Evolutionary conservation across 2,888 invertebrate genomes (phyloP), one percentile per base, ranked within the genome.

Genomic region (Agriopis marginaria): DNA sequence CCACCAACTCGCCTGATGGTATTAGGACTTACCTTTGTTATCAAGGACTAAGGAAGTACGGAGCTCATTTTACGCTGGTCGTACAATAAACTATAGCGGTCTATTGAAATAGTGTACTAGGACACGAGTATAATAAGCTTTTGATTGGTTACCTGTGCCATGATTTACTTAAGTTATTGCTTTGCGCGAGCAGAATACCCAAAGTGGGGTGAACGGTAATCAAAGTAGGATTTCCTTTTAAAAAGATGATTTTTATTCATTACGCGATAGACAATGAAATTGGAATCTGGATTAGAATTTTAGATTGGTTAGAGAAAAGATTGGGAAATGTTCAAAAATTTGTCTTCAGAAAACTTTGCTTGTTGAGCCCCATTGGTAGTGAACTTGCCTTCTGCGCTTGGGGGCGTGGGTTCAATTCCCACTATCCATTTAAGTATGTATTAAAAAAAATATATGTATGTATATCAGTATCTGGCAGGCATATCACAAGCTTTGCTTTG

Each of bases 121-220:
- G 59, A 47, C 55, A 65, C 60, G 39, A 54, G 53, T 60, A 70
- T 72, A 74, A 73, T 73, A 78, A 71, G 73, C 60, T 73, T 75
- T 75, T 75, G 70, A 78, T 78, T 76, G 70, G 78, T 68, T 77
- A 72, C 75, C 71, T 74, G 73, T 70, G 72, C 59, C 62, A 63
- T 70, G 71, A 75, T 70, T 77, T 74, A 67, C 58, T 55, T 61
- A 68, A 70, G 63, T 64, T 72, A 67, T 54, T 73, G 60, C 32
- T 54, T 55, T 60, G 63, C 72, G 72, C 60, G 75, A 58, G 62
- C 61, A 23, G 76, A 75, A 78, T 77, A 75, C 70, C 51, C 14
- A 65, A 73, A 68, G 23, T 63, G 39, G 47, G 44, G 58, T 58
- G 47, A 47, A 47, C 12, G 45, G 58, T 32, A 58, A 66, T 68